A percentile compares a stretch with the other conserved stretches of the same genome.
Evolutionary conservation across 1,140 invertebrate genomes (phyloP).

Genomic region (Euura lappo): DNA sequence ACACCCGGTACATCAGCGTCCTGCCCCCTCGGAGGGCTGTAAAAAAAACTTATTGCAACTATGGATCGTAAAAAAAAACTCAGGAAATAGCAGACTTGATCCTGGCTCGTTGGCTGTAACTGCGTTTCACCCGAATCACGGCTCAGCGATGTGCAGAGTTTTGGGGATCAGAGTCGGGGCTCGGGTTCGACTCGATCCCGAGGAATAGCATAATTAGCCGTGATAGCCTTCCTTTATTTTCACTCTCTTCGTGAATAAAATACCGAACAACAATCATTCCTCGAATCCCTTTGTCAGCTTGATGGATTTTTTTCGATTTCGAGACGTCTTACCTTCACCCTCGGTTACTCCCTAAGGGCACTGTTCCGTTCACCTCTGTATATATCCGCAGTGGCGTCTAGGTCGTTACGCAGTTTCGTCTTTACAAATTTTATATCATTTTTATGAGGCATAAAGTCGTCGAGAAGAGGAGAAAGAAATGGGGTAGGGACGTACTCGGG

Average conservation of each 20-base stretch:
- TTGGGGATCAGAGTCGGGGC: background rate
- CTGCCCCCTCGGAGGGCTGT: too few species aligned
- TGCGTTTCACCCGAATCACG: background rate
- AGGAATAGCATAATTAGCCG: too few species aligned
- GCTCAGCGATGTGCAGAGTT: background rate
- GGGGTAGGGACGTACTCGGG: constrained; percentile 8
- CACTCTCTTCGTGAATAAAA: too few species aligned
- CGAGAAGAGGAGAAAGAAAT: constrained; percentile 44
- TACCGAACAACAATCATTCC: too few species aligned
- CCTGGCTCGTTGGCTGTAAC: background rate
- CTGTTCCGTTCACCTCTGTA: too few species aligned
- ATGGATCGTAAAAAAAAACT: background rate
- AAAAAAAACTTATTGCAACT: background rate
- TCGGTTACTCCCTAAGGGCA: too few species aligned
- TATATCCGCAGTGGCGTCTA: constrained; percentile 27
- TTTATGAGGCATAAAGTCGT: constrained; percentile 61
- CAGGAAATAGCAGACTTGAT: background rate
- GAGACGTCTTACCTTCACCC: too few species aligned
- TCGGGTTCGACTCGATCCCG: background rate
- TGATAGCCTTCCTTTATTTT: too few species aligned
- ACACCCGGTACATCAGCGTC: too few species aligned
- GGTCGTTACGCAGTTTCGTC: constrained; percentile 54
- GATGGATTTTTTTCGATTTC: too few species aligned
- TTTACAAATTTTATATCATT: constrained; percentile 63
- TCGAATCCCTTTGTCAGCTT: too few species aligned